Base-by-base conservation (phyloP, 2,888 invertebrate species). In the Drosophila kuntzei region DNA sequence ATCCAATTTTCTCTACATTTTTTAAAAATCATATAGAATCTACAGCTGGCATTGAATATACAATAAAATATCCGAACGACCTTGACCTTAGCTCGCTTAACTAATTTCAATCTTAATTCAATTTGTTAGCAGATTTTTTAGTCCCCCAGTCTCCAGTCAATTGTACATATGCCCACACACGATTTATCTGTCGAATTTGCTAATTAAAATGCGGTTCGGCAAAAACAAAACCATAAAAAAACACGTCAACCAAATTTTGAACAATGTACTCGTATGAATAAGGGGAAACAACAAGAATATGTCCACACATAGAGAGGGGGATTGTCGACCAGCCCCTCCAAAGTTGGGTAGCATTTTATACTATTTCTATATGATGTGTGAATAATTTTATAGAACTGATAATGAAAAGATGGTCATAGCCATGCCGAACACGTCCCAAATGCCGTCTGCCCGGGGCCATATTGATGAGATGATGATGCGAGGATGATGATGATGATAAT, bases 401-500 rank as follows among this genome's bases (percentile, higher is more conserved):
- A 66, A 75, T 69, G 43, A 64, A 62, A 51, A 62, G 59, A 60
- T 65, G 57, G 55, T 47, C 43, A 65, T 80, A 71, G 44, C 37
- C 39, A 83, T 80, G 81, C 83, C 53, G 27, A 44, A 59, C 83
- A 83, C 83, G 87, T 80, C 47, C 58, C 49, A 14, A 37, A 36
- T 36, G 49, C n/a, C 57, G 53, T 25, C 60, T 63, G 51, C n/a
- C 37, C 46, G 58, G 32, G 39, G 53, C 53, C 64, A 57, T 36
- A 54, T 25, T 46, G 49, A 71, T 60, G 50, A 25, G 65, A 62
- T 60, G 76, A 72, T 76, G 59, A 66, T 60, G 53, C 49, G 49
- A 66, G 51, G 46, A 27, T 53, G 63, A 68, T 59, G 64, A 71
- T 69, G 53, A 64, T 58, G 43, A 57, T 61, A 20, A 60, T 58